These are phyloP conservation scores for Stenichneumon culpator DNA, from an alignment of 2,888 invertebrate genomes.

Conservation along the genomic window DNA sequence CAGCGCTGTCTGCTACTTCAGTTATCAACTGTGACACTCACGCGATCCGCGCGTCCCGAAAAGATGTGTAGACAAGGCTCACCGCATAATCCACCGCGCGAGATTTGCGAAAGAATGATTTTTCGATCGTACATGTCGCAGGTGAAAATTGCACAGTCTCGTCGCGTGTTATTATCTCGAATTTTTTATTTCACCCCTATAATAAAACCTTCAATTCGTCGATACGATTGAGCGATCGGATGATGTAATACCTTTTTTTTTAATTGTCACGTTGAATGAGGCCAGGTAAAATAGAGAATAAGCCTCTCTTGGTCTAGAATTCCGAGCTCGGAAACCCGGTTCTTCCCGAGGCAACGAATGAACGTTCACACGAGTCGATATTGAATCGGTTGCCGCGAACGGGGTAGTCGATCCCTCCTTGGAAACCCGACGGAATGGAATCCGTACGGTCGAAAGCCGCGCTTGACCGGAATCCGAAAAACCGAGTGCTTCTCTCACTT, in stretches of 20 bases:
- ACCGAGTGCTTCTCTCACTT: constrained; percentile 71
- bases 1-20: constrained; percentile 37
- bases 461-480: constrained; percentile 82
- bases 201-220: background rate
- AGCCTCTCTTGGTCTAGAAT: constrained; percentile 5
- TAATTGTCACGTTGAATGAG: background rate
- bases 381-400: constrained; percentile 67
- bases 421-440: constrained; percentile 69
- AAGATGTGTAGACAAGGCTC: background rate
- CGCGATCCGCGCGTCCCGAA: background rate
- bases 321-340: background rate
- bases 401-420: constrained; percentile 75
- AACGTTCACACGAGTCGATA: constrained; percentile 60
- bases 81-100: constrained; percentile 13
- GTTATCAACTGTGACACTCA: constrained; percentile 25
- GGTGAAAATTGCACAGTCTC: constrained; percentile 1
- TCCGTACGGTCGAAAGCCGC: constrained; percentile 79
- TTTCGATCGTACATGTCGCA: constrained; percentile 10
- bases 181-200: background rate
- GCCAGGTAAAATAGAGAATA: background rate
- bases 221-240: background rate
- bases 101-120: constrained; percentile 21
- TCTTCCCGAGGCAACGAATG: constrained; percentile 34
- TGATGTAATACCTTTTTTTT: background rate
- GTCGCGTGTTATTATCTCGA: background rate